phyloP scores from a whole-genome alignment of 2,797 vertebrate species.

The Mormyrus hasselquistii region DNA sequence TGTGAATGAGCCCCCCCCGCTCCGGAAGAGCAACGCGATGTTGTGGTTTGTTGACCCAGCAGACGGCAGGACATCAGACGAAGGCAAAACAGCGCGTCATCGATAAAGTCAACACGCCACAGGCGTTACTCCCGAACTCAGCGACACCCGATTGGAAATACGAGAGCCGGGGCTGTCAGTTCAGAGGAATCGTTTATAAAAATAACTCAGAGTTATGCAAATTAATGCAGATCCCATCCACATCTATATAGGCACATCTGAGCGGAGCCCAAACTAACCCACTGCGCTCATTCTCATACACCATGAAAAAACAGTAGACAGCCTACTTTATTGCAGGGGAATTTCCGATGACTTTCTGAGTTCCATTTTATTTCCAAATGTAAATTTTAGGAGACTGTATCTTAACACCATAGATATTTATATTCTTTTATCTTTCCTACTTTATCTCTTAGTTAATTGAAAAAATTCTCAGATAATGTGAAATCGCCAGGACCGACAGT shows the following conservation, averaged over 20 bases:
- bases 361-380: conserved; percentile 9
- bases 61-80: neutral
- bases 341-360: neutral
- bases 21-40: neutral
- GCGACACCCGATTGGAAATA: neutral
- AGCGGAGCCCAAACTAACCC: conserved; percentile 18
- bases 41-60: neutral
- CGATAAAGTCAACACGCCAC: neutral
- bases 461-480: conserved; percentile 3
- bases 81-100: neutral
- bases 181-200: conserved; percentile 26
- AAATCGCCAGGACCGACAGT: neutral
- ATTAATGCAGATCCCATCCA: conserved; percentile 22
- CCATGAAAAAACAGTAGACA: neutral
- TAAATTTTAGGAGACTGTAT: neutral
- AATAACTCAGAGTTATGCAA: conserved; percentile 41
- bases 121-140: neutral
- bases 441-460: conserved; percentile 1
- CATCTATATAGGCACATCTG: conserved; percentile 20
- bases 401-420: neutral
- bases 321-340: neutral
- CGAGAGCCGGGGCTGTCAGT: conserved; percentile 20
- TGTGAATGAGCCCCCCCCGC: neutral
- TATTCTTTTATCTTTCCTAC: neutral
- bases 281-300: conserved; percentile 9